Evolutionary conservation across 2,113 vertebrate genomes (phyloP), one percentile per base, ranked within the genome.

Genomic region (Peromyscus maniculatus): DNA sequence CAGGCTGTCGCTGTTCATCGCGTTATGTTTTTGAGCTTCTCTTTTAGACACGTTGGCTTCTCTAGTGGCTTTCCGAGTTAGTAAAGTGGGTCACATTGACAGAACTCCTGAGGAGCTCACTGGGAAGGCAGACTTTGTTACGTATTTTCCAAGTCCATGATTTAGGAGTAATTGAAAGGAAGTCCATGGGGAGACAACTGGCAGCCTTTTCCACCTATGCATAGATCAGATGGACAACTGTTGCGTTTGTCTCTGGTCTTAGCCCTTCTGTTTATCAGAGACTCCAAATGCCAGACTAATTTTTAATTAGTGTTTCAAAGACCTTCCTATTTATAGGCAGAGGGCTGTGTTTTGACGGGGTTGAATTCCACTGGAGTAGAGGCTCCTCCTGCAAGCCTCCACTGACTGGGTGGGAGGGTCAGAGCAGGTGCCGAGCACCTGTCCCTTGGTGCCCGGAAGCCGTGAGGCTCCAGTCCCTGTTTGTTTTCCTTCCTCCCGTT

Each of bases 251-350:
- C 97, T 96, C 67, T 94, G 46, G 66, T 98, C 97, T 98, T 97
- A 94, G 43, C 82, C 97, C 64, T 97, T 97, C 89, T 98, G 95
- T 98, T 98, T 97, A 96, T 96, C 89, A 55, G 88, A 84, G 89
- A 97, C 98, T 98, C 82, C 89, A 98, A 98, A 98, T 97, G 96
- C 89, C 93, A 98, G 94, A 87, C 97, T 97, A 98, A 97, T 97
- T 99, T 98, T 98, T 98, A 98, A 98, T 98, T 98, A 98, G 93
- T 95, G 94, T 84, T 98, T 97, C 94, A 98, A 98, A 96, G 95
- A 98, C 43, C 59, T 97, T 98, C 97, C 98, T 99, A 98, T 98
- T 98, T 98, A 98, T 98, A 98, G 93, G 8, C 98, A 93, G 97
- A 97, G 96, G 97, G 96, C 97, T 98, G 91, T 98, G 98, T 98